Base-by-base conservation (phyloP, 2,888 invertebrate species). In the Andricus quercusramuli region DNA sequence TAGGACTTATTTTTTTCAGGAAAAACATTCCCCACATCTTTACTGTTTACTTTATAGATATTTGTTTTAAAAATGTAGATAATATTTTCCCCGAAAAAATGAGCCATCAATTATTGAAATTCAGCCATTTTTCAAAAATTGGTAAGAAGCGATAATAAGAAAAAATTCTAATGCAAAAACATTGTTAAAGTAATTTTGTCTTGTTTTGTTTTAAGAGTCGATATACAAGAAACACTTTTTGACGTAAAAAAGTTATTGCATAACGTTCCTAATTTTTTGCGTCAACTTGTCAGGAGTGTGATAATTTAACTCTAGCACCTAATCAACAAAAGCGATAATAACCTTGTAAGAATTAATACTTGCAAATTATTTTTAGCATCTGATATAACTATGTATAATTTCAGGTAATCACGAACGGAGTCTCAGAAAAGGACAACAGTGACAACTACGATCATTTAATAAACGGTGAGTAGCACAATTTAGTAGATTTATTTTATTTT, bases 401-500 rank as follows among this genome's bases (percentile, higher is more conserved):
- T 84, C 89, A 91, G 91, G 90, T 91, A 88, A 90, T 90, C 83
- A 85, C 84, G 79, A 91, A 91, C 91, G 90, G 91, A 85, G 83
- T 84, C 82, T 74, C 74, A 74, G 51, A 74, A 74, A 56, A 74
- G 32, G 74, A 56, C 86, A 87, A 89, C 80, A 84, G 85, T 84
- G 89, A 89, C 90, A 89, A 87, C 87, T 87, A 87, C 86, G 89
- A 89, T 86, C 87, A 83, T 85, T 87, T 89, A 86, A 89, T 85
- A 86, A 90, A 91, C 90, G 89, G 91, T 91, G 90, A 91, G 91
- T 89, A 84, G 89, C 80, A 66, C 37, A 17, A 66, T 79, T 81
- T 80, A n/a, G 5, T 74, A 56, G 8, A 29, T 29, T 47, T n/a
- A 25, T 62, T 70, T n/a, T n/a, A n/a, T n/a, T n/a, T 25, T 51